A percentile compares a stretch with the other conserved stretches of the same genome.
phyloP scores from a whole-genome alignment of 1,140 invertebrate genomes.

The Trichonephila inaurata region DNA sequence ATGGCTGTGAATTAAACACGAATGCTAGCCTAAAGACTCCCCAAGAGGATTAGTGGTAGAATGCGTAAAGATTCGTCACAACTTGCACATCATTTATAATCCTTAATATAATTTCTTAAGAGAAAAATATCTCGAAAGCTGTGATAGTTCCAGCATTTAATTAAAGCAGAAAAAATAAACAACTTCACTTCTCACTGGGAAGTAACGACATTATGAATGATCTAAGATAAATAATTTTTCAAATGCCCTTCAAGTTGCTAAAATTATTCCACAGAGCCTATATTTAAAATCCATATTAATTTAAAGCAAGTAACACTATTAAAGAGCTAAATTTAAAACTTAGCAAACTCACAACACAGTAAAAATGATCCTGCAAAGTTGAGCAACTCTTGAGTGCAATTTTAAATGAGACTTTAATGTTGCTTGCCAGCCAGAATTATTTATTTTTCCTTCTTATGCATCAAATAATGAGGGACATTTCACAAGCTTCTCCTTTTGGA shows the following conservation, averaged over 20 bases:
- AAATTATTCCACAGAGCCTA: too few species aligned
- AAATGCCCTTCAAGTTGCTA: background rate
- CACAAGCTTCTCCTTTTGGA: background rate
- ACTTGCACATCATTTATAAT: too few species aligned
- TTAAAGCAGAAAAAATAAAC: too few species aligned
- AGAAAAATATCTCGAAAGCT: too few species aligned
- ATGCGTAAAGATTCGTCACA: too few species aligned
- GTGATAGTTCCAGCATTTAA: too few species aligned
- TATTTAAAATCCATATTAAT: background rate
- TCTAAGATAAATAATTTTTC: background rate
- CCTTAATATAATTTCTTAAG: too few species aligned
- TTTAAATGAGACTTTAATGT: slow-evolving; percentile 8
- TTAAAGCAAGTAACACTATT: background rate
- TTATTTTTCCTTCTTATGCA: background rate
- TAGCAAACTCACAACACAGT: background rate
- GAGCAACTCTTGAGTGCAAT: background rate
- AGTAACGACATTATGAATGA: too few species aligned
- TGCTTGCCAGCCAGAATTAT: background rate
- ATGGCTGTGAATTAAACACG: too few species aligned
- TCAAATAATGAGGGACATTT: slow-evolving; percentile 25
- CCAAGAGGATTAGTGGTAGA: too few species aligned
- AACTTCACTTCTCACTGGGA: too few species aligned
- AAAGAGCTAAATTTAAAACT: background rate
- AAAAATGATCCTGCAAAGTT: background rate
- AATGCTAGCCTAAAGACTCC: too few species aligned